Conservation (phyloP, 35 echinoderm and acorn worm genomes). For the Amphiura filiformis region DNA sequence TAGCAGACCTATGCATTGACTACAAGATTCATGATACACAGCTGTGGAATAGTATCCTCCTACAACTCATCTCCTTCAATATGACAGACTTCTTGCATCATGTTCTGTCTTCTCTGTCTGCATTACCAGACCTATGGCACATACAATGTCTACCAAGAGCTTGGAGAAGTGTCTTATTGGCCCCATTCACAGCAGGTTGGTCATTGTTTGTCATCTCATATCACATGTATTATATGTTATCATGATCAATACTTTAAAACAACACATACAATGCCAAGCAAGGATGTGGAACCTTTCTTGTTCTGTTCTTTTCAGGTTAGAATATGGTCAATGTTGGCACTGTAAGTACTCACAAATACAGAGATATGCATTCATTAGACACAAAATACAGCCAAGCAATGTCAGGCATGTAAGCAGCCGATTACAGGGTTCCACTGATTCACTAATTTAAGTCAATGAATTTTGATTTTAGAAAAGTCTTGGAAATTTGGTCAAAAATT, state of each 20-base stretch:
- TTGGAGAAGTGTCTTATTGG: slow-evolving; percentile 59
- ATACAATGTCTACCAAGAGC: slow-evolving; percentile 57
- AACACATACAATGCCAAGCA: background rate
- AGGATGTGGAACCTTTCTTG: background rate
- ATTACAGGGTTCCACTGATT: too few species aligned
- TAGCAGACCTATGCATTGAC: slow-evolving; percentile 78
- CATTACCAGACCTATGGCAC: slow-evolving; percentile 53
- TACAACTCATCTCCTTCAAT: slow-evolving; percentile 73
- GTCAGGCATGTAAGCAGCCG: too few species aligned
- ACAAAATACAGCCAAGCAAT: too few species aligned
- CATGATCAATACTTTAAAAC: background rate
- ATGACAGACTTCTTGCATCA: slow-evolving; percentile 71
- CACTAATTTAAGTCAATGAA: too few species aligned
- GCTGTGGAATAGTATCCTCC: slow-evolving; percentile 82
- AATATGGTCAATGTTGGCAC: too few species aligned
- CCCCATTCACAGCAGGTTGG: slow-evolving; percentile 79
- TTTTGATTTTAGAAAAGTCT: too few species aligned
- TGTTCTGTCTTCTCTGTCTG: slow-evolving; percentile 48
- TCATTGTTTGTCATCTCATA: too few species aligned
- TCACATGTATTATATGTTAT: background rate
- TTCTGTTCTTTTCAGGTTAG: background rate
- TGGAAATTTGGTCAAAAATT: too few species aligned
- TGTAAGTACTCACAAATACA: too few species aligned
- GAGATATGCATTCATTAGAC: too few species aligned
- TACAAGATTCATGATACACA: slow-evolving; percentile 64